A percentile compares a stretch with the other conserved stretches of the same genome.
Conservation (phyloP, 2,888 invertebrate genomes). For the Athetis lepigone region DNA sequence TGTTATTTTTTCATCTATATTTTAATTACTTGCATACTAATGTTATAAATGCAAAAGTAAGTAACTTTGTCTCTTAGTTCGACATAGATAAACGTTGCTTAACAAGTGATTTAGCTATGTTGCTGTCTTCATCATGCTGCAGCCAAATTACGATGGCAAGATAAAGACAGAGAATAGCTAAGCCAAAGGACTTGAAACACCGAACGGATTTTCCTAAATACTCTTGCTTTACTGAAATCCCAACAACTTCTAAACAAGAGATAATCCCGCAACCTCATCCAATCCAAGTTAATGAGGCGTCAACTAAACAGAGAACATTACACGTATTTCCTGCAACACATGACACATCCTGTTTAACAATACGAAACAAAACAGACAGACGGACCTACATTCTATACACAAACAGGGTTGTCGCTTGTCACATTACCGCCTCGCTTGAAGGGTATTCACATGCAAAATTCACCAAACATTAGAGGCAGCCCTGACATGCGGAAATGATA, state of each 20-base stretch:
- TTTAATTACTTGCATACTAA: too few relatives aligned
- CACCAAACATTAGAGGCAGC: constrained; percentile 81
- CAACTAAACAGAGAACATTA: constrained; percentile 50
- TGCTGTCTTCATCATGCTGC: too few relatives aligned
- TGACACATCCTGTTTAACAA: constrained; percentile 55
- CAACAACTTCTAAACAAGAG: constrained; percentile 8
- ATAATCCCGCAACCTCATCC: constrained; percentile 10
- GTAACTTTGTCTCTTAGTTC: too few relatives aligned
- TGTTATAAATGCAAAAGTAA: too few relatives aligned
- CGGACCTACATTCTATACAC: constrained; percentile 67
- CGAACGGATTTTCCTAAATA: too few relatives aligned
- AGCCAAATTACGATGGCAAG: too few relatives aligned
- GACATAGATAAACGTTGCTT: too few relatives aligned
- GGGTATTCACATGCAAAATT: constrained; percentile 87
- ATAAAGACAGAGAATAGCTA: too few relatives aligned
- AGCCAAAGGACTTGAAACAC: too few relatives aligned
- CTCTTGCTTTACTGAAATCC: neutral
- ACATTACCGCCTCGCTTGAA: constrained; percentile 82
- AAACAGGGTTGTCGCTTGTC: constrained; percentile 87
- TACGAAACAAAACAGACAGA: constrained; percentile 64
- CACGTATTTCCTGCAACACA: constrained; percentile 47
- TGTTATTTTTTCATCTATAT: too few relatives aligned
- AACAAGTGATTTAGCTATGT: too few relatives aligned
- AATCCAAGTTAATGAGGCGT: constrained; percentile 50
- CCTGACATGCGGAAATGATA: constrained; percentile 87